phyloP scores from a whole-genome alignment of 2,797 vertebrate genomes.

The Halcyon leucocephala region DNA sequence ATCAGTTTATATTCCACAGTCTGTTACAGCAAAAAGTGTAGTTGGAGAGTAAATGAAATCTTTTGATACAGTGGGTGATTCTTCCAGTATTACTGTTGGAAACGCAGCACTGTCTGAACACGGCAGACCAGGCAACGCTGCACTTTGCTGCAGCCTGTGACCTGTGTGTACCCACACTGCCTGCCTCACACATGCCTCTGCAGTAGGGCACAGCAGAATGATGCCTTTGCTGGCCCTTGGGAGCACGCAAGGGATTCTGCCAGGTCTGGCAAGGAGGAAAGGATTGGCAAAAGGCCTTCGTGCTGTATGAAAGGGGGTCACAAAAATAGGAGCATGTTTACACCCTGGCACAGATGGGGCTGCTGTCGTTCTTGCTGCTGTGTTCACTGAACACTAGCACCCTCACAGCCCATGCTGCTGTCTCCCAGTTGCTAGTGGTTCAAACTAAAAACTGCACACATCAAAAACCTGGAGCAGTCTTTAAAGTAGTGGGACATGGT shows the following conservation, averaged over 20 bases:
- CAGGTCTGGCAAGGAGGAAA: background rate
- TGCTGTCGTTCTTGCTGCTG: background rate
- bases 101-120: background rate
- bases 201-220: background rate
- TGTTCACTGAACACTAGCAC: background rate
- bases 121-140: fast-evolving
- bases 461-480: background rate
- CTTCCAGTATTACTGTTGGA: background rate
- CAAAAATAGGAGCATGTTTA: background rate
- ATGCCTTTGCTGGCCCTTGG: background rate
- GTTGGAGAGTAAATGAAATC: background rate
- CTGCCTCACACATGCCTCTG: fast-evolving
- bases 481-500: background rate
- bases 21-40: background rate
- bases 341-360: fast-evolving
- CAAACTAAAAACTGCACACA: background rate
- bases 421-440: background rate
- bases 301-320: fast-evolving
- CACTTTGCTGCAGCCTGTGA: background rate
- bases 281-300: background rate
- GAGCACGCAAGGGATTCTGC: background rate
- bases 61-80: background rate
- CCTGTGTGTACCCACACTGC: background rate
- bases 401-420: background rate
- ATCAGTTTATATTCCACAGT: background rate